Conservation (phyloP, 2,113 vertebrate genomes). For the Lepisosteus oculatus region DNA sequence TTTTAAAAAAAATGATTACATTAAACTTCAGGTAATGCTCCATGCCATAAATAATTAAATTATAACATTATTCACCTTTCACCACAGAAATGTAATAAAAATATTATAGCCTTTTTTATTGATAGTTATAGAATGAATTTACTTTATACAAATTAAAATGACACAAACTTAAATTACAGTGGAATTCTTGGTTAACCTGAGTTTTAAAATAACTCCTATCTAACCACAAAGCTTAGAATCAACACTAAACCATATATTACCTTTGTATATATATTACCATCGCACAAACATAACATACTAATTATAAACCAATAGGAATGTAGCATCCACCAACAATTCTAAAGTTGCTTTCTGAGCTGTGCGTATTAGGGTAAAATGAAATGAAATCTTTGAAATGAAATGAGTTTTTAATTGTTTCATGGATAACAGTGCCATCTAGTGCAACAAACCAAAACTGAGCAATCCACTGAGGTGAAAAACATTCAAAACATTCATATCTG, state of each 20-base stretch:
- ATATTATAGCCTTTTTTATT: conserved; percentile 9
- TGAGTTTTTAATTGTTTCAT: conserved; percentile 40
- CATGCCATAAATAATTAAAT: background rate
- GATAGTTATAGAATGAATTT: conserved; percentile 10
- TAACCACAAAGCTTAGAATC: conserved; percentile 2
- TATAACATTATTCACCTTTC: background rate
- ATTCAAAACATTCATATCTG: background rate
- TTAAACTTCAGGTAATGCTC: background rate
- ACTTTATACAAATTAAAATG: conserved; percentile 13
- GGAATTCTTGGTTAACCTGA: conserved; percentile 10
- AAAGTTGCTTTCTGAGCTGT: conserved; percentile 4
- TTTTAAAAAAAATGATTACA: background rate
- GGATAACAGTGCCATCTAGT: conserved; percentile 69
- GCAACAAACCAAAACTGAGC: conserved; percentile 22
- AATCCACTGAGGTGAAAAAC: background rate
- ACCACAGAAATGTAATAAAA: conserved; percentile 2
- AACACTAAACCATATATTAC: conserved; percentile 14
- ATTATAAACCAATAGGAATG: conserved; percentile 15
- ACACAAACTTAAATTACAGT: conserved; percentile 12
- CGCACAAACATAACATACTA: conserved; percentile 21
- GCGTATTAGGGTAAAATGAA: too few relatives aligned
- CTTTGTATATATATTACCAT: conserved; percentile 11
- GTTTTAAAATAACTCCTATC: conserved; percentile 15
- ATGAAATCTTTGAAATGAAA: background rate
- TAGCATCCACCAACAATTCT: conserved; percentile 2